Percentiles rank a stretch among this genome's conserved stretches.
Evolutionary conservation across 2,888 invertebrate genomes (phyloP).

Genomic region (Acanthopleura granulata): DNA sequence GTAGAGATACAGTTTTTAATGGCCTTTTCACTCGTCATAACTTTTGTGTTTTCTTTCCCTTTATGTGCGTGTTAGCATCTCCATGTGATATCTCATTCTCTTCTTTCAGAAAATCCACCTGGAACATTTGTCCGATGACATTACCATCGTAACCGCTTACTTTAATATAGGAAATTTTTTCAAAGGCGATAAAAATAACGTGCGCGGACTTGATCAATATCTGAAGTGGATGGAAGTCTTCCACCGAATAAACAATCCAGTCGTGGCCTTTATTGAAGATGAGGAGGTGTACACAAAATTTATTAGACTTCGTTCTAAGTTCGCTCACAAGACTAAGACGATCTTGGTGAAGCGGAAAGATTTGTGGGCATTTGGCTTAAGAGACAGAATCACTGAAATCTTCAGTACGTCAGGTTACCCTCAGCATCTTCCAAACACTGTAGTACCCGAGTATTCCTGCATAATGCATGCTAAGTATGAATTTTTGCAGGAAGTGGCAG

Average conservation of each 20-base stretch:
- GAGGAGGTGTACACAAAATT: constrained; percentile 39
- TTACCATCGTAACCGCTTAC: constrained; percentile 51
- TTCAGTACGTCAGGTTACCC: no score
- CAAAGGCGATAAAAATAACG: constrained; percentile 34
- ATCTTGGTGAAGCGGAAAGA: constrained; percentile 35
- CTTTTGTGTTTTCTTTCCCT: no score
- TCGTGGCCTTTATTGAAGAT: constrained; percentile 52
- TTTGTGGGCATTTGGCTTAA: constrained; percentile 49
- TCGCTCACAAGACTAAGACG: constrained; percentile 39
- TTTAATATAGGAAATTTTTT: constrained; percentile 45
- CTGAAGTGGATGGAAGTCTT: constrained; percentile 55
- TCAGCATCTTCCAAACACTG: no score
- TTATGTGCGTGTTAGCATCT: no score
- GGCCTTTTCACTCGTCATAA: no score
- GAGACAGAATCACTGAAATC: no score
- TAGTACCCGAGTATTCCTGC: constrained; percentile 58
- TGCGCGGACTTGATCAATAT: constrained; percentile 41
- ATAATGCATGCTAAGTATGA: constrained; percentile 65
- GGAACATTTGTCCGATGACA: constrained; percentile 37
- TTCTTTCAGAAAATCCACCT: no score
- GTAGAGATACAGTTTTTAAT: no score
- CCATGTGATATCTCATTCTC: no score
- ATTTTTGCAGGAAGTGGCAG: constrained; percentile 44
- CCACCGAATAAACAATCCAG: constrained; percentile 47
- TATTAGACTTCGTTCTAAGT: constrained; percentile 32